Percentiles rank a stretch among this genome's conserved stretches.
Evolutionary conservation across 2,113 vertebrate species (phyloP).

Genomic region (Cyprinodon brontotheroides): DNA sequence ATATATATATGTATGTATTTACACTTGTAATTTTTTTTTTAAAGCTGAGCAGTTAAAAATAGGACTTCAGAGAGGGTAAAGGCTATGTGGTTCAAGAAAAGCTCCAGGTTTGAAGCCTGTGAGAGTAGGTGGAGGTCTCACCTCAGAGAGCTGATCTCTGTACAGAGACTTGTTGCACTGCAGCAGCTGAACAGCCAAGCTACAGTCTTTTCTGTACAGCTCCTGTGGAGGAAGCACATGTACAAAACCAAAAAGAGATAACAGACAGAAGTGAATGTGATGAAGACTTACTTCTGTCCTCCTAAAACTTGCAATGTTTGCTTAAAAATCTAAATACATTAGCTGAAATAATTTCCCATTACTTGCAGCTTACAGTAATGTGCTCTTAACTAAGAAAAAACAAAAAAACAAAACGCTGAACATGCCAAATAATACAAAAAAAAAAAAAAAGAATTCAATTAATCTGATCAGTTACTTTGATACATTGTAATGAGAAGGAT

Average conservation of each 20-base stretch:
- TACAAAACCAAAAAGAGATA: slow-evolving; percentile 1
- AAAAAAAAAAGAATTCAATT: background rate
- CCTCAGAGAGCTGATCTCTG: slow-evolving; percentile 92
- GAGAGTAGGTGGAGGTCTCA: slow-evolving; percentile 63
- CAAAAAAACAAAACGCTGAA: too few relatives aligned
- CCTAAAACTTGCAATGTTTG: background rate
- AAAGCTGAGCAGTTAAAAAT: background rate
- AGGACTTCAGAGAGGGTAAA: background rate
- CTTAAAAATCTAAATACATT: background rate
- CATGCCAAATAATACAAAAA: too few relatives aligned
- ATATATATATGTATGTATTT: too few relatives aligned
- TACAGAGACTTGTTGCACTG: slow-evolving; percentile 95
- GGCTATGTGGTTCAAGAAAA: background rate
- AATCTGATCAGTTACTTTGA: background rate
- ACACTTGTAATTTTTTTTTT: too few relatives aligned
- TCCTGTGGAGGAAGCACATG: slow-evolving; percentile 79
- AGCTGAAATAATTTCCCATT: too few relatives aligned
- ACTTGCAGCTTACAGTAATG: too few relatives aligned
- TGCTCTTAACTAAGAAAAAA: too few relatives aligned
- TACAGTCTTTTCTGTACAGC: slow-evolving; percentile 96
- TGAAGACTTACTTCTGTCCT: background rate
- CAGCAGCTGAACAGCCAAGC: slow-evolving; percentile 94
- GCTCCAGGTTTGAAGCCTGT: background rate
- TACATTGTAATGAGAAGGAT: too few relatives aligned
- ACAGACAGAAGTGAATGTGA: background rate